phyloP scores from a whole-genome alignment of 2,113 vertebrate species.

The Tragelaphus buxtoni region DNA sequence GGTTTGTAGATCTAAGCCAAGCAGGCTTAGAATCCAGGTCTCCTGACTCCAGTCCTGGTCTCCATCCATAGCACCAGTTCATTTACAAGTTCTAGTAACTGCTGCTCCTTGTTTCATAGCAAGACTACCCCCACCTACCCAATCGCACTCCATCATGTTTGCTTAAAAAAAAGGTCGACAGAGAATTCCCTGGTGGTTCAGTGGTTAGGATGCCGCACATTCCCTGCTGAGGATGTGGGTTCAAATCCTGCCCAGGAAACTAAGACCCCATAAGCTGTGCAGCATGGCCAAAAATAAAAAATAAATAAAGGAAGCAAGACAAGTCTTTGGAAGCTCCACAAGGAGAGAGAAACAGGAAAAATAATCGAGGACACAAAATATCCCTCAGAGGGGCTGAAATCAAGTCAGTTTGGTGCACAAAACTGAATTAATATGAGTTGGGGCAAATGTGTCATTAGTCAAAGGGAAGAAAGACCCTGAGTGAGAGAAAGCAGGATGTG shows the following conservation, averaged over 20 bases:
- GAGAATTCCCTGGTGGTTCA: not conserved
- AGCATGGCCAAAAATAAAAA: not conserved
- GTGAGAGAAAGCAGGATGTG: not conserved
- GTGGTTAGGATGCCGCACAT: not conserved
- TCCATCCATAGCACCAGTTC: too few relatives aligned
- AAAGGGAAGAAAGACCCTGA: not conserved
- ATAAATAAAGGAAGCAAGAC: not conserved
- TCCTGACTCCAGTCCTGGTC: not conserved
- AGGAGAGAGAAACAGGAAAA: not conserved
- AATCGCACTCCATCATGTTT: fast-evolving
- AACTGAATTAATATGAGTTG: not conserved
- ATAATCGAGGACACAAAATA: not conserved
- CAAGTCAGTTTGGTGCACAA: not conserved
- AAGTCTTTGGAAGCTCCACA: not conserved
- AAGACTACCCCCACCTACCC: not conserved
- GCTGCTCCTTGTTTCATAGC: not conserved
- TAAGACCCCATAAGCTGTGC: not conserved
- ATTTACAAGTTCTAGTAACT: not conserved
- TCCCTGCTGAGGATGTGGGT: not conserved
- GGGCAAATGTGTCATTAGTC: not conserved
- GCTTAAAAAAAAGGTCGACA: not conserved
- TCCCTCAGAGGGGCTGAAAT: not conserved
- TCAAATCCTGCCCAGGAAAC: not conserved
- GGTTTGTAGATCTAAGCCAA: not conserved
- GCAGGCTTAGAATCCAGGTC: not conserved